These are phyloP conservation scores for Melitaea athalia DNA, from an alignment of 2,888 invertebrate genomes.

Conservation along the genomic window DNA sequence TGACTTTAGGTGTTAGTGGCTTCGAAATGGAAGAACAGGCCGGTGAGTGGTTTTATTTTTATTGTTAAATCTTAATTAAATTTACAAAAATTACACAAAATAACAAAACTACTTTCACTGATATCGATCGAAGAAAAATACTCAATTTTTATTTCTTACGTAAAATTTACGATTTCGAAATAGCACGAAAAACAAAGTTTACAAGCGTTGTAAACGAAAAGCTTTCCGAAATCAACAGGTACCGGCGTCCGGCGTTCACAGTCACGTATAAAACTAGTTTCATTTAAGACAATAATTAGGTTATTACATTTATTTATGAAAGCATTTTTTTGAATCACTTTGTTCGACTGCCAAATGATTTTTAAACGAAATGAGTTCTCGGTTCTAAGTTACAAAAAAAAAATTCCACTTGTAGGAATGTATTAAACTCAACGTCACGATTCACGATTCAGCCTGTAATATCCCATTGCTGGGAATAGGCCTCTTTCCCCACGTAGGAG, in stretches of 20 bases:
- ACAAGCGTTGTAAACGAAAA: background rate
- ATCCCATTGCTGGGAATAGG: too few relatives aligned
- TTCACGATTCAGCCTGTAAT: too few relatives aligned
- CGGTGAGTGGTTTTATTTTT: constrained; percentile 53
- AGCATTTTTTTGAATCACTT: background rate
- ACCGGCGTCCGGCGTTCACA: background rate
- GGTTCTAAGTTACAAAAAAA: too few relatives aligned
- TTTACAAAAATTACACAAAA: too few relatives aligned
- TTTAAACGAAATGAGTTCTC: too few relatives aligned
- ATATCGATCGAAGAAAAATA: background rate
- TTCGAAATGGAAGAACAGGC: constrained; percentile 68
- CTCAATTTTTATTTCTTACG: background rate
- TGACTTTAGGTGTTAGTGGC: constrained; percentile 33
- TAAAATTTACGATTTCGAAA: background rate
- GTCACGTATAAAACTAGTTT: background rate
- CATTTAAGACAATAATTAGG: background rate
- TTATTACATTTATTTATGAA: background rate
- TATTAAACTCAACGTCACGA: too few relatives aligned
- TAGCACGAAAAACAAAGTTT: background rate
- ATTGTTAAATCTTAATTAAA: constrained; percentile 3
- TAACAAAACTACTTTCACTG: too few relatives aligned
- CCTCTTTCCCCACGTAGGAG: too few relatives aligned
- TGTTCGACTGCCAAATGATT: background rate
- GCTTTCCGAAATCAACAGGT: constrained; percentile 1
- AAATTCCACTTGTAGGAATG: too few relatives aligned